Evolutionary conservation across 2,113 vertebrate species (phyloP).

Genomic region (Callospermophilus lateralis): DNA sequence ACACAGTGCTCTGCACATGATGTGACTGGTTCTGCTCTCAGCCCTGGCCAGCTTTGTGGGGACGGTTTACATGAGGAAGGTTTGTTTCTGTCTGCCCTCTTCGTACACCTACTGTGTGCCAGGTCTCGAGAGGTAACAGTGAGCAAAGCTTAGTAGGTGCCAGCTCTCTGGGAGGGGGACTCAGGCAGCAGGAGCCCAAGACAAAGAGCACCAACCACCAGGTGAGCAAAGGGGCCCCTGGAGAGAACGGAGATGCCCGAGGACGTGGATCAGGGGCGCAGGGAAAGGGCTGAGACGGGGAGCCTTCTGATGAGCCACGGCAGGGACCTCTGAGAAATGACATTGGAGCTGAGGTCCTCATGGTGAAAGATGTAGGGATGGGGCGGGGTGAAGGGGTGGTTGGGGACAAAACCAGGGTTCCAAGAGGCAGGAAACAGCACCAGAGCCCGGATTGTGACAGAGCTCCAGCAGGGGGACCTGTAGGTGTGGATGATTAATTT

Average conservation of each 20-base stretch:
- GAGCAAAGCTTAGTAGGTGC: neutral
- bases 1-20: no score
- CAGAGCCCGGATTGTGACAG: no score
- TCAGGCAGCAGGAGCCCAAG: rapidly evolving
- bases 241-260: rapidly evolving
- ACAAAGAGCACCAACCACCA: neutral
- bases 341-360: neutral
- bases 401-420: neutral
- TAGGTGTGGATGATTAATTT: neutral
- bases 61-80: rapidly evolving
- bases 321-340: neutral
- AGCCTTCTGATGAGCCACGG: neutral
- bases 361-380: neutral
- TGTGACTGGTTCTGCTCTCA: neutral
- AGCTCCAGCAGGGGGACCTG: neutral
- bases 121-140: neutral
- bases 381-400: neutral
- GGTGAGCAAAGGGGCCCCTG: rapidly evolving
- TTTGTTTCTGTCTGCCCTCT: neutral
- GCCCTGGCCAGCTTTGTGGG: neutral
- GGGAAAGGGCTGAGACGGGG: neutral
- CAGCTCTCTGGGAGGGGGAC: neutral
- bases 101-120: neutral
- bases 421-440: neutral
- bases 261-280: rapidly evolving